phyloP scores from a whole-genome alignment of 2,797 vertebrate genomes.

The Pelochelys cantorii region DNA sequence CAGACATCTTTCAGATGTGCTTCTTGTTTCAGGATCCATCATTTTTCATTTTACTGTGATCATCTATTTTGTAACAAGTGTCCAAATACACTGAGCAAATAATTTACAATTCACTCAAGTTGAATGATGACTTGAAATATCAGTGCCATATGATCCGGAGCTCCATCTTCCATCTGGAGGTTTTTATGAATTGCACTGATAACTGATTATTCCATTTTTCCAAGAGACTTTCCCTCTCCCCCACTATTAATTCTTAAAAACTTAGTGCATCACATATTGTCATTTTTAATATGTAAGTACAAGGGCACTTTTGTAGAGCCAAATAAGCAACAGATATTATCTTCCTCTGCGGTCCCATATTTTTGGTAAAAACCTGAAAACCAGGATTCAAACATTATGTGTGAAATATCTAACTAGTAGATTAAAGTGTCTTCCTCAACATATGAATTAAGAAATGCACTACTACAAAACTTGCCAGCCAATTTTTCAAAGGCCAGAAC shows the following conservation, averaged over 20 bases:
- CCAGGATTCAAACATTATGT: neutral
- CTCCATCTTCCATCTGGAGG: neutral
- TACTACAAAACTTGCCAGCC: neutral
- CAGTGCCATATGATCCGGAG: neutral
- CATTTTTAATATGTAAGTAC: neutral
- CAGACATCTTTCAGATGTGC: neutral
- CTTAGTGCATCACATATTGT: neutral
- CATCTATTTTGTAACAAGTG: neutral
- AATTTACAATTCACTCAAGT: neutral
- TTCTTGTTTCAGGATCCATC: neutral
- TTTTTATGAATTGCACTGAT: neutral
- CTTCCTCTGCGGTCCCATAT: neutral
- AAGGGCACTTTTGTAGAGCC: neutral
- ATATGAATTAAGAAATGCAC: neutral
- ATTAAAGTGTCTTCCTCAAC: neutral
- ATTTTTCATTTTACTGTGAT: neutral
- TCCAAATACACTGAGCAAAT: neutral
- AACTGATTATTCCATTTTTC: neutral
- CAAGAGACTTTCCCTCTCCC: too few relatives aligned
- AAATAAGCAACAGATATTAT: neutral
- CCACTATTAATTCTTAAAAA: neutral
- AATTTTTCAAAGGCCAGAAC: neutral
- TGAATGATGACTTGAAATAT: neutral
- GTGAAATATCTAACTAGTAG: rapidly evolving
- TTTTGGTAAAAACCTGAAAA: neutral